These are phyloP conservation scores for Schizotus pectinicornis DNA, from an alignment of 2,888 invertebrate species.

Conservation along the genomic window DNA sequence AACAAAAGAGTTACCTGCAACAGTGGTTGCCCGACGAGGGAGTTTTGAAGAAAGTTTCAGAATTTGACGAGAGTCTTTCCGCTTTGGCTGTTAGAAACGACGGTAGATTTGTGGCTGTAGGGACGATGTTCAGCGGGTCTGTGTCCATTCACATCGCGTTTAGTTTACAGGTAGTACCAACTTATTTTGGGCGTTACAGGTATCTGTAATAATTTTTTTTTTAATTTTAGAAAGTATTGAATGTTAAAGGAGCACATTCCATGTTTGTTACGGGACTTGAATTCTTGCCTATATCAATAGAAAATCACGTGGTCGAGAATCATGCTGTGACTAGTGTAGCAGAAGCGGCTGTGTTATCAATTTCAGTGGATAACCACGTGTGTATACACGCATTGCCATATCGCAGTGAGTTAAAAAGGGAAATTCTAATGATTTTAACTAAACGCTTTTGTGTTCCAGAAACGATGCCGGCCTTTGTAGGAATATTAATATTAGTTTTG, in stretches of 20 bases:
- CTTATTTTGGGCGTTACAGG: not conserved
- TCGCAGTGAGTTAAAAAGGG: conserved; percentile 81
- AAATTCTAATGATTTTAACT: conserved; percentile 3
- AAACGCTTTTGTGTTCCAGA: conserved; percentile 63
- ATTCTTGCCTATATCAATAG: conserved; percentile 72
- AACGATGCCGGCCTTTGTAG: conserved; percentile 82
- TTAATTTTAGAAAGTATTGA: conserved; percentile 73
- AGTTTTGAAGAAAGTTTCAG: conserved; percentile 62
- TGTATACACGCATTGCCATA: conserved; percentile 86
- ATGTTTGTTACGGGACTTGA: conserved; percentile 97
- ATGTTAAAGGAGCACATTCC: conserved; percentile 85
- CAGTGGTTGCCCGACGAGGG: conserved; percentile 77
- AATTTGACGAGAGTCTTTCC: conserved; percentile 77
- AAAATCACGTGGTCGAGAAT: conserved; percentile 64
- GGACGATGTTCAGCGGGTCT: conserved; percentile 92
- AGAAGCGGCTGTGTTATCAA: conserved; percentile 90
- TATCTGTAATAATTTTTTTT: conserved; percentile 14
- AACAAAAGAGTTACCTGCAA: conserved; percentile 77
- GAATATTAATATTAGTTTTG: conserved; percentile 74
- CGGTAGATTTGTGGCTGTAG: conserved; percentile 89
- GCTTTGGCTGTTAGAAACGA: conserved; percentile 89
- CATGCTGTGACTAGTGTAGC: conserved; percentile 75
- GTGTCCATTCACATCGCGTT: conserved; percentile 91
- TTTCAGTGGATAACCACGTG: conserved; percentile 94
- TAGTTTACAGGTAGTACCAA: conserved; percentile 88